Conservation (phyloP, 2,113 vertebrate species). For the Opisthocomus hoazin region DNA sequence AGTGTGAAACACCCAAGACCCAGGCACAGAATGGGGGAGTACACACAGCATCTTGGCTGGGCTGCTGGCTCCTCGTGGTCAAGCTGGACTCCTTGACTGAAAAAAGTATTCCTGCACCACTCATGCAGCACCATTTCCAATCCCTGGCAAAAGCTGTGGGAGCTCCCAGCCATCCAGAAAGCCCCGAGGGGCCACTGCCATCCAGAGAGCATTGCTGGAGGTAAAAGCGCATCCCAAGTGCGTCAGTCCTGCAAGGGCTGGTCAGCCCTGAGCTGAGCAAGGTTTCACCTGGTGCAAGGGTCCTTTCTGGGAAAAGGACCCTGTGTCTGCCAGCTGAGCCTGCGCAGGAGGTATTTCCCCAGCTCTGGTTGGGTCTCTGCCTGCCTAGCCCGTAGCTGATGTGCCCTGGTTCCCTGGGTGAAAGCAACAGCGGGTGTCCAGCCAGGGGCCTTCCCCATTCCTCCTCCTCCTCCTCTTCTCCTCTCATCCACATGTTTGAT, state of each 20-base stretch:
- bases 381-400: accelerated
- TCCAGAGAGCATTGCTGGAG: background rate
- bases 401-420: background rate
- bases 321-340: background rate
- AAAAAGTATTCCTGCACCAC: background rate
- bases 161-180: background rate
- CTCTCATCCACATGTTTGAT: background rate
- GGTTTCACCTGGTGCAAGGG: background rate
- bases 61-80: accelerated
- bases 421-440: background rate
- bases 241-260: accelerated
- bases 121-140: background rate
- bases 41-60: background rate
- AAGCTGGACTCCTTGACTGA: background rate
- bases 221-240: background rate
- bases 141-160: background rate
- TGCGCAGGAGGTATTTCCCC: background rate
- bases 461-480: background rate
- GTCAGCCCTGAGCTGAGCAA: background rate
- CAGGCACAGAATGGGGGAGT: accelerated
- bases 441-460: background rate
- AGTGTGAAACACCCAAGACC: background rate
- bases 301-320: background rate
- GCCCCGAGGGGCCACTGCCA: background rate
- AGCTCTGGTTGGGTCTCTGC: background rate